Conservation (phyloP, 2,113 vertebrate genomes). For the Crotalus horridus region DNA sequence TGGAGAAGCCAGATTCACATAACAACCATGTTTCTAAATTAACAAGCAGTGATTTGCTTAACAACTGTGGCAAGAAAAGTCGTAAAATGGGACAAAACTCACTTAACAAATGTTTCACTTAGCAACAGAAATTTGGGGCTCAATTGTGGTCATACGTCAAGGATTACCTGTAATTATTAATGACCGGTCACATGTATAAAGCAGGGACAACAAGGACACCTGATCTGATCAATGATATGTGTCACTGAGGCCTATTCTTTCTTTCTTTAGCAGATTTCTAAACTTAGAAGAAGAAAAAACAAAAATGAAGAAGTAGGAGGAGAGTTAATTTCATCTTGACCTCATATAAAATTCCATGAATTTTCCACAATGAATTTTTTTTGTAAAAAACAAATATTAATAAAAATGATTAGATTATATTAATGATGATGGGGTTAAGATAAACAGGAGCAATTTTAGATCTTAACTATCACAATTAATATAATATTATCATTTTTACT, state of each 20-base stretch:
- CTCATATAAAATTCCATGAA: neutral
- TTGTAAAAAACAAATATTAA: neutral
- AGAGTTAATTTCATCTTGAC: neutral
- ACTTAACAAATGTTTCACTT: too few species aligned
- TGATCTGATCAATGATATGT: conserved; percentile 23
- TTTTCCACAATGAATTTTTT: neutral
- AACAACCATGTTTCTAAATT: too few species aligned
- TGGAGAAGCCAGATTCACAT: too few species aligned
- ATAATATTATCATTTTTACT: too few species aligned
- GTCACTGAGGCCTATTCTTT: neutral
- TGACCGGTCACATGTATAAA: neutral
- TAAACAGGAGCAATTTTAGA: neutral
- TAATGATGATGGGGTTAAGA: too few species aligned
- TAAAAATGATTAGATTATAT: too few species aligned
- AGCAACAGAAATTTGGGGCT: too few species aligned
- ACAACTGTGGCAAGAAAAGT: too few species aligned
- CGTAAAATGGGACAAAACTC: too few species aligned
- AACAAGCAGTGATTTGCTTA: too few species aligned
- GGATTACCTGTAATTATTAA: neutral
- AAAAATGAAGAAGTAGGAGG: neutral
- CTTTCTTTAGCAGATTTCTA: neutral
- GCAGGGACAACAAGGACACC: conserved; percentile 21
- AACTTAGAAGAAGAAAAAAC: neutral
- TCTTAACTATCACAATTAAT: too few species aligned
- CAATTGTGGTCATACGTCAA: too few species aligned